Evolutionary conservation across 2,797 vertebrate species (phyloP).

Genomic region (Pitangus sulphuratus): DNA sequence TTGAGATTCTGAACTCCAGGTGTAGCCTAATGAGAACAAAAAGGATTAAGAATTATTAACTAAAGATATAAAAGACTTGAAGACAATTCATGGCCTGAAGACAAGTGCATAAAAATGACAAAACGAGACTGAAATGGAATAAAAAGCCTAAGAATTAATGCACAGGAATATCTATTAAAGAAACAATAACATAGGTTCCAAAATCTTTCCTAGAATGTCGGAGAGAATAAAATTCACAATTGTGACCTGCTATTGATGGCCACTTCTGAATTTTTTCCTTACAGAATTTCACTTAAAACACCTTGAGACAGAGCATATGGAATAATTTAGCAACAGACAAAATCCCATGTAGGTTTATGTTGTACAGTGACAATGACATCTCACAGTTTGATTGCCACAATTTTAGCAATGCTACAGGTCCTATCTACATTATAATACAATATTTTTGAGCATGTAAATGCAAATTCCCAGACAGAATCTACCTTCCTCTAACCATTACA

Average conservation of each 20-base stretch:
- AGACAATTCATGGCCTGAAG: background rate
- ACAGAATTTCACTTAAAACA: background rate
- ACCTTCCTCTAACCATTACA: background rate
- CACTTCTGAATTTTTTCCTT: background rate
- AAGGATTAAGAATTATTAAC: too few relatives aligned
- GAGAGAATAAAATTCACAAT: background rate
- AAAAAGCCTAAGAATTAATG: background rate
- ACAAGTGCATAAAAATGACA: background rate
- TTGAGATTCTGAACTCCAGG: background rate
- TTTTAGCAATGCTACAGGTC: background rate
- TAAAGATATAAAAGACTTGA: too few relatives aligned
- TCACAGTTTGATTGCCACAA: background rate
- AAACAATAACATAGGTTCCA: background rate
- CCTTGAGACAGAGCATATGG: background rate
- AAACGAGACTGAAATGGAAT: background rate
- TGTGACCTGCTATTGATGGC: background rate
- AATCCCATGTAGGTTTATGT: background rate
- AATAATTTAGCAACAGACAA: background rate
- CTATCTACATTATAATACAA: background rate
- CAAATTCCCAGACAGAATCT: background rate
- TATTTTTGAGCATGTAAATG: background rate
- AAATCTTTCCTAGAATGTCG: background rate
- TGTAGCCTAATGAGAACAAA: background rate
- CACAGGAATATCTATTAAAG: background rate
- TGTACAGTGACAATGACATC: background rate